Evolutionary conservation across 2,113 vertebrate genomes (phyloP), one percentile per base, ranked within the genome.

Genomic region (Zapornia atra): DNA sequence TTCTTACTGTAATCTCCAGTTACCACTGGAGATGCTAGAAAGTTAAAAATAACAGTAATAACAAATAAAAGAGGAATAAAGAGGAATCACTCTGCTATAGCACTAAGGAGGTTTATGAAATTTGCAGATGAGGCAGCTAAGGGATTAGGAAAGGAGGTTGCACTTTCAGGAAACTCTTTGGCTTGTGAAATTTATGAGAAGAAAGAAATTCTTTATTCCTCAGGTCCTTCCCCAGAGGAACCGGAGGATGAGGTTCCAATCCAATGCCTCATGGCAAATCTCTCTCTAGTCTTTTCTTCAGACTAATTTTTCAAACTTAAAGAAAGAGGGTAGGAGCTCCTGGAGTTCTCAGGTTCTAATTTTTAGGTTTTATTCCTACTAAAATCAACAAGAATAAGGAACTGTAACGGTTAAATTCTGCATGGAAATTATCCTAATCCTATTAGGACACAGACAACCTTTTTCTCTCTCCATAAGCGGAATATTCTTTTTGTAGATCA

Each of bases 1-100:
- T 88, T 81, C 92, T 78, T 56, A 91, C 70, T 82, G 83, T 79
- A 63, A 96, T 83, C 86, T 96, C 76, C 60, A 94, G 60, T 53
- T 85, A 90, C 33, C 1, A 5, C 51, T 71, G 89, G 95, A 93
- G 25, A 54, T 46, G 31, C 40, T 2, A 22, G 15, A 10, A 87
- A 73, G 50, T 59, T 82, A 57, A 92, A 94, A 93, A 44, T 88
- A 82, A 25, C 31, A 56, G 33, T 34, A 53, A 25, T n/a, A 79
- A 68, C 65, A 82, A 79, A 56, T 64, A 79, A 68, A 71, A 46
- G 31, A 71, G 73, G 56, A 86, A 71, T 56, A 79, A 76, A 79
- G 59, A 84, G n/a, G 48, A 90, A 57, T 76, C 48, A 38, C 42
- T 42, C 38, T 71, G 24, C 46, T 51, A 1, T 29, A 79, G 78